Base-by-base conservation (phyloP, 2,113 vertebrate species). In the Sylvicapra grimmia region DNA sequence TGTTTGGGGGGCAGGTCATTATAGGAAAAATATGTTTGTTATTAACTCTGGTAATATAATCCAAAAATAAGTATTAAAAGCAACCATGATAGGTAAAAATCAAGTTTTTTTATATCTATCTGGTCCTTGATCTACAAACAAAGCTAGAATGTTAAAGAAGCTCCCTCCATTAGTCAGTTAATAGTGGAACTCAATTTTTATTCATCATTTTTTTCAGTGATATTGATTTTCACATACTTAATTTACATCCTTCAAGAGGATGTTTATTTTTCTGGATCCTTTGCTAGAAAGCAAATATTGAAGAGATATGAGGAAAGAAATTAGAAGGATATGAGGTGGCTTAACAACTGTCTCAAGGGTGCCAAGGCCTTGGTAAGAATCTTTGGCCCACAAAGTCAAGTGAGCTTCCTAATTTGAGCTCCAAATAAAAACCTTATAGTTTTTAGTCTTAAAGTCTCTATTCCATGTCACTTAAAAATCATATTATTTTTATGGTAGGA, bases 181-280 rank as follows among this genome's bases (percentile, higher is more conserved):
- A 83, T 49, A 53, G 31, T 87, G 6, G 6, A 83, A 87, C 72
- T 97, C 18, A 87, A 8, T 95, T 92, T 80, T 63, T 75, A 86
- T 59, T 63, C 56, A 86, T 86, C 18, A 72, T 54, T 96, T 75
- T 94, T 49, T 79, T 88, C 40, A 61, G 23, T 59, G 25, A 68
- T 93, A 14, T 36, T 93, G 59, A 40, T 91, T 80, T 59, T 59
- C 59, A 90, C 53, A 51, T 96, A 85, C 65, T 90, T 87, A 79
- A 77, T 96, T 96, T 83, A 49, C 40, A 59, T 65, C 82, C 19
- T 89, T 93, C n/a, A 93, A 49, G 12, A 92, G 10, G 47, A 58
- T 89, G 36, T 83, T 96, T 84, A 53, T 25, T 89, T 96, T 97
- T 87, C 63, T 84, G 31, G 15, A 92, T 95, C 80, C 51, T 90